Base-by-base conservation (phyloP, 1,140 invertebrate species). In the Colletes gigas region DNA sequence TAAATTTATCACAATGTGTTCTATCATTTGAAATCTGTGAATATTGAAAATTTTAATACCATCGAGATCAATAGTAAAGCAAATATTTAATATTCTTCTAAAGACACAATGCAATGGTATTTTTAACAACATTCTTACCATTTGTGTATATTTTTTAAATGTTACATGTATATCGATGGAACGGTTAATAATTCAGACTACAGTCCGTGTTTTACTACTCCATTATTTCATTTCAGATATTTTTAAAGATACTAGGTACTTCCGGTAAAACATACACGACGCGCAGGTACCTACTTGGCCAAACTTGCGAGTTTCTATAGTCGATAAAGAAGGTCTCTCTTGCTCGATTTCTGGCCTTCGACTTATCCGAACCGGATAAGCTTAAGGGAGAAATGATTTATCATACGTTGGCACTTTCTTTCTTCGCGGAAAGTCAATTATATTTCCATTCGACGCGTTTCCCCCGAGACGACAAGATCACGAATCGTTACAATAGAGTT, bases 321-420 rank as follows among this genome's bases (percentile, higher is more conserved):
- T 54, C 75, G 83, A 72, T 81, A 86, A 86, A 14, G 83, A 60
- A 85, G 84, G 30, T 82, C 30, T 15, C 83, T 52, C 4, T 12
- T 5, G 7, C 52, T 44, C 55, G 44, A 60, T 50, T 10, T 47
- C 52, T 21, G 54, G 3, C 39, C 21, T 50, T 55, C 60, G 10
- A 30, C 15, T 85, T 86, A 86, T 85, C 84, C 59, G 41, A 60
- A 85, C 1, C 50, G 57, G 84, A 82, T 86, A 85, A 85, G 44
- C 41, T 47, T n/a, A 3, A 15, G 9, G 12, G 9, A 54, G 12
- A 21, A 9, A 17, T 10, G 14, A 17, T 44, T 63, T 72, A 55
- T 19, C 76, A n/a, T 10, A 44, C 8, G 57, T 14, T 65, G 65
- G 19, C 41, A 77, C 7, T 39, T 39, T 14, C 4, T 14, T 54